These are phyloP conservation scores for Phaethornis superciliosus DNA, from an alignment of 2,113 vertebrate genomes.

Conservation along the genomic window DNA sequence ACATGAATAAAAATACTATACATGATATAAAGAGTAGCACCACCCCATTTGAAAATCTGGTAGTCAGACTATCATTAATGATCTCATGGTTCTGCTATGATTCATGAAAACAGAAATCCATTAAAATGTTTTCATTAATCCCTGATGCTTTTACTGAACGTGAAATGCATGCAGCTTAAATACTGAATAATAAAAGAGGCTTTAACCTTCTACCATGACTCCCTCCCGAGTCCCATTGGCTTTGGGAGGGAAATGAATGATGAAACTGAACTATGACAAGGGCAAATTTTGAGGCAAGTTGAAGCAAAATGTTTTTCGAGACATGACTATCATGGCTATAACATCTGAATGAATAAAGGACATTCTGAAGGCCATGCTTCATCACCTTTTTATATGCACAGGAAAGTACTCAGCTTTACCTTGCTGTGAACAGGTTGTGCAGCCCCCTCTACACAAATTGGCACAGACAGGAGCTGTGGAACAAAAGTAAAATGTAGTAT, in stretches of 20 bases:
- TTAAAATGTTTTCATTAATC: slow-evolving; percentile 42
- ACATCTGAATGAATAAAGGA: background rate
- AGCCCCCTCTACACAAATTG: background rate
- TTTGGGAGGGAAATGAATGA: background rate
- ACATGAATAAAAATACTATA: background rate
- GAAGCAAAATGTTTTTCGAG: slow-evolving; percentile 26
- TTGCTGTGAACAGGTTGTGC: background rate
- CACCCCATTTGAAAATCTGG: background rate
- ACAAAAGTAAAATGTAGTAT: background rate
- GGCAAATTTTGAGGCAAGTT: slow-evolving; percentile 30
- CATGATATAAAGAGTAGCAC: background rate
- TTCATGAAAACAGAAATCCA: background rate
- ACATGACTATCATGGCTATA: background rate
- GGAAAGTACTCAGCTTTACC: background rate
- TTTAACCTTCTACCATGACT: slow-evolving; percentile 40
- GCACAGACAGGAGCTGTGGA: background rate
- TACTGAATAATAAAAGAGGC: background rate
- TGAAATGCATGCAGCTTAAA: slow-evolving; percentile 43
- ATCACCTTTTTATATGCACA: background rate
- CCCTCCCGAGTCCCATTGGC: slow-evolving; percentile 31
- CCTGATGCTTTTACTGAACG: slow-evolving; percentile 37
- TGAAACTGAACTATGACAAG: background rate
- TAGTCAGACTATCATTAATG: background rate
- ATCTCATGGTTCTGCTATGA: slow-evolving; percentile 30
- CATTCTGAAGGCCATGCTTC: background rate